phyloP scores from a whole-genome alignment of 2,113 vertebrate genomes.

The Scopus umbretta region DNA sequence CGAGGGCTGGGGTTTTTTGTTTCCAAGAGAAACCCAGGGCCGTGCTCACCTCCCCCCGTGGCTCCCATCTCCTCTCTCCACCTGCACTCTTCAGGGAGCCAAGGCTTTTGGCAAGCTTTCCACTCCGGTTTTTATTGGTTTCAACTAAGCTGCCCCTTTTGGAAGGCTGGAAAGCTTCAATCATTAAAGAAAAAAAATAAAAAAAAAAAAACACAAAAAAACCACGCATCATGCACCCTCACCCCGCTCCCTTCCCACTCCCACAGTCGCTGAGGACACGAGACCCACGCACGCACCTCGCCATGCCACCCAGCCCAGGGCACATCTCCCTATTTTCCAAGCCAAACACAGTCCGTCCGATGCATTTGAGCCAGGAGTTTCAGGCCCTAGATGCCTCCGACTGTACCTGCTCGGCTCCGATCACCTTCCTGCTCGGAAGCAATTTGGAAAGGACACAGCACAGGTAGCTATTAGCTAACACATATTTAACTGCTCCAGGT shows the following conservation, averaged over 20 bases:
- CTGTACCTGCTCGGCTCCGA: neutral
- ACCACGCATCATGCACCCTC: neutral
- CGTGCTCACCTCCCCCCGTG: conserved; percentile 32
- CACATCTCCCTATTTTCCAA: neutral
- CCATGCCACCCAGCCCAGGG: neutral
- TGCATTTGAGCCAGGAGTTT: neutral
- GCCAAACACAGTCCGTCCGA: neutral
- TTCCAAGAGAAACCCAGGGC: conserved; percentile 26
- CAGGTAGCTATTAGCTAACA: conserved; percentile 49
- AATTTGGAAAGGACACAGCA: conserved; percentile 14
- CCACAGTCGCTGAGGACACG: accelerated
- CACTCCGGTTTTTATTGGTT: conserved; percentile 73
- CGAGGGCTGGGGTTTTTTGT: neutral
- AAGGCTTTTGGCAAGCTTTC: conserved; percentile 72
- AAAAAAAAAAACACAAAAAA: neutral
- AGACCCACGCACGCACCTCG: neutral
- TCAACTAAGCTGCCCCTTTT: conserved; percentile 73
- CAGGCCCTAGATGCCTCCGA: neutral
- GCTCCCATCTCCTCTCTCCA: conserved; percentile 76
- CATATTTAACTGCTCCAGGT: conserved; percentile 43
- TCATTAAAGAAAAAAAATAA: neutral
- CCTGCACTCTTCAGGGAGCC: conserved; percentile 78
- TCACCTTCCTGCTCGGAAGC: conserved; percentile 36
- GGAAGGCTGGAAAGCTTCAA: conserved; percentile 60
- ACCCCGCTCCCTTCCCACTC: neutral